Percentiles rank a stretch among this genome's conserved stretches.
These are phyloP conservation scores for Drosophila subquinaria DNA, from an alignment of 2,888 invertebrate species.

Conservation along the genomic window DNA sequence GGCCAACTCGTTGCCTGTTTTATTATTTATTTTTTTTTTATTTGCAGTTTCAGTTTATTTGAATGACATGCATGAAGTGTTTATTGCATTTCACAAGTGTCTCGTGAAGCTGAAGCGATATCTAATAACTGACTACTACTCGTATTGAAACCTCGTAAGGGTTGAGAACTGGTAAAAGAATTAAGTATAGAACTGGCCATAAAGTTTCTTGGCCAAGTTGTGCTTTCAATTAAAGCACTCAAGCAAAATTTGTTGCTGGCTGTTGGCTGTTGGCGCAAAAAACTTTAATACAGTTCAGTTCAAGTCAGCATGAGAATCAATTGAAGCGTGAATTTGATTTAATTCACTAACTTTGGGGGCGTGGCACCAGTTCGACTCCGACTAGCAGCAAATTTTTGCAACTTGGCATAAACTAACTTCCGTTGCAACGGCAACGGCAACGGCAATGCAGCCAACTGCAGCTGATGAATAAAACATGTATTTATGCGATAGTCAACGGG, in stretches of 20 bases:
- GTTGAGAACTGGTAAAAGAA: conserved; percentile 31
- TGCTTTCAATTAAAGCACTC: conserved; percentile 63
- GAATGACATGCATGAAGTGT: conserved; percentile 69
- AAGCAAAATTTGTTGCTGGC: conserved; percentile 42
- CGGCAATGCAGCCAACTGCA: conserved; percentile 29
- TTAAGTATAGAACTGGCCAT: conserved; percentile 39
- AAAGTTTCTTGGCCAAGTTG: conserved; percentile 38
- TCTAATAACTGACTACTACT: conserved; percentile 50
- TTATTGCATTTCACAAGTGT: conserved; percentile 67
- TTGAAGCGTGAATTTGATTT: conserved; percentile 75
- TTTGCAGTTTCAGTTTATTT: conserved; percentile 15
- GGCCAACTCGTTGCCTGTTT: conserved; percentile 24
- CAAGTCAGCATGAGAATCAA: conserved; percentile 67
- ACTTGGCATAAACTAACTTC: conserved; percentile 71
- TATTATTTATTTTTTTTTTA: conserved; percentile 5
- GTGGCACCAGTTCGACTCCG: conserved; percentile 22
- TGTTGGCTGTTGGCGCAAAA: conserved; percentile 25
- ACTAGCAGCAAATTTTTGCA: conserved; percentile 47
- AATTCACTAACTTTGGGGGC: conserved; percentile 64
- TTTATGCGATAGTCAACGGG: conserved; percentile 63
- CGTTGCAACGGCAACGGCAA: conserved; percentile 38
- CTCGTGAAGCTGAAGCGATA: conserved; percentile 46
- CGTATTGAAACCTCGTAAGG: conserved; percentile 13
- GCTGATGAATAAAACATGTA: conserved; percentile 74
- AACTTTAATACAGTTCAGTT: conserved; percentile 44